These are phyloP conservation scores for Tridacna crocea DNA, from an alignment of 2,888 invertebrate species.

Conservation along the genomic window DNA sequence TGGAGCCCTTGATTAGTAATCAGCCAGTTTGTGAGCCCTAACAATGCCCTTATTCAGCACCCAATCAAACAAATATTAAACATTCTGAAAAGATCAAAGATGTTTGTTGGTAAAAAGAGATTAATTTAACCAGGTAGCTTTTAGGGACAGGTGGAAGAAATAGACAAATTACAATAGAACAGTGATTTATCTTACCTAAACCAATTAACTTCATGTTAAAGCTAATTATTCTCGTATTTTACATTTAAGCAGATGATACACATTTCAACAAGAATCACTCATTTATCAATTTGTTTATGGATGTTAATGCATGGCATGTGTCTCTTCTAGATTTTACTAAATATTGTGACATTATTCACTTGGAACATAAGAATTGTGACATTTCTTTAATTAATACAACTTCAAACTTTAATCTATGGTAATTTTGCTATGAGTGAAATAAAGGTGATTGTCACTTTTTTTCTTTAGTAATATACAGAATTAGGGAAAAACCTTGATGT, in stretches of 20 bases:
- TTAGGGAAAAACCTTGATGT: no score
- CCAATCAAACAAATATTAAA: slow-evolving; percentile 29
- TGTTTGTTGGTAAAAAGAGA: slow-evolving; percentile 35
- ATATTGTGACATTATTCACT: no score
- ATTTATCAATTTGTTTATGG: no score
- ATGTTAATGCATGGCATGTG: no score
- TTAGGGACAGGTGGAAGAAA: slow-evolving; percentile 18
- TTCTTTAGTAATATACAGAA: no score
- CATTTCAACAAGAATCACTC: neutral
- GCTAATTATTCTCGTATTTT: neutral
- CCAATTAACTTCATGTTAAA: slow-evolving; percentile 8
- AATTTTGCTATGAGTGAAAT: no score
- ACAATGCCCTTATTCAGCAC: slow-evolving; percentile 20
- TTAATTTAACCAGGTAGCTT: slow-evolving; percentile 14
- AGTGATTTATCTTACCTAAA: neutral
- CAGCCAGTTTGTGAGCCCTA: slow-evolving; percentile 28
- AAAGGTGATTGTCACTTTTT: no score
- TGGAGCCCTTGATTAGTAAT: slow-evolving; percentile 55
- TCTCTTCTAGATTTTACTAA: no score
- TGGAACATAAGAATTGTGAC: no score
- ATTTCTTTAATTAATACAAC: no score
- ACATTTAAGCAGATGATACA: slow-evolving; percentile 6
- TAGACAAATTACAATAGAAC: neutral
- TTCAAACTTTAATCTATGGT: no score
- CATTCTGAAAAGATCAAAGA: slow-evolving; percentile 47